Conservation (phyloP, 2,797 vertebrate species). For the Cossypha caffra region DNA sequence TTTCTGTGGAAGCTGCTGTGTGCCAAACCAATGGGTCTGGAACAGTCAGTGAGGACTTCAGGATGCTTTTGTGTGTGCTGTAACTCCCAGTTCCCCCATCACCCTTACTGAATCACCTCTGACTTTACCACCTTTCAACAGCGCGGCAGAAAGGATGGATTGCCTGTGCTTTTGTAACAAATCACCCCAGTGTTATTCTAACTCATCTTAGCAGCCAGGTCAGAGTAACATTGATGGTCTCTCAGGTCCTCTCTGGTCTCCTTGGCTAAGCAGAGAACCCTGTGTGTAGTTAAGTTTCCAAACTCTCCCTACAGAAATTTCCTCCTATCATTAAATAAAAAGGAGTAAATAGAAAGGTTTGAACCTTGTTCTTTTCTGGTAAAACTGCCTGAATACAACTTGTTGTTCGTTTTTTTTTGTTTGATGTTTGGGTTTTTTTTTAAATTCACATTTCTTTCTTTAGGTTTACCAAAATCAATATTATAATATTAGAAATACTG, state of each 20-base stretch:
- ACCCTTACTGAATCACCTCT: not conserved
- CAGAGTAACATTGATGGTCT: rapidly evolving
- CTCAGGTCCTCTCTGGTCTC: not conserved
- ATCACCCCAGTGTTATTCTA: not conserved
- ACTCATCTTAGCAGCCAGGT: not conserved
- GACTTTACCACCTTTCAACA: not conserved
- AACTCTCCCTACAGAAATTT: not conserved
- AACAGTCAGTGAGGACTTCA: not conserved
- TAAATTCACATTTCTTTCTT: not conserved
- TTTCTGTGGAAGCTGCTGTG: not conserved
- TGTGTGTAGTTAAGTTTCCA: not conserved
- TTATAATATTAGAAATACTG: not conserved
- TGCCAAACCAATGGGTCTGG: rapidly evolving
- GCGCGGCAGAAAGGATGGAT: rapidly evolving
- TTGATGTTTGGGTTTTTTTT: not conserved
- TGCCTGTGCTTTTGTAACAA: not conserved
- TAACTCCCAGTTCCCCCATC: not conserved
- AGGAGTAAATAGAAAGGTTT: not conserved
- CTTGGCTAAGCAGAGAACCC: not conserved
- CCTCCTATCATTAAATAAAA: not conserved
- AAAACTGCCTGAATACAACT: not conserved
- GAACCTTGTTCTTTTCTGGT: not conserved
- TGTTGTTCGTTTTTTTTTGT: too few relatives aligned
- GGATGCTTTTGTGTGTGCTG: not conserved
- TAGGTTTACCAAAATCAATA: not conserved